Evolutionary conservation across 2,888 invertebrate species (phyloP).

Genomic region (Tetheella fluctuosa): DNA sequence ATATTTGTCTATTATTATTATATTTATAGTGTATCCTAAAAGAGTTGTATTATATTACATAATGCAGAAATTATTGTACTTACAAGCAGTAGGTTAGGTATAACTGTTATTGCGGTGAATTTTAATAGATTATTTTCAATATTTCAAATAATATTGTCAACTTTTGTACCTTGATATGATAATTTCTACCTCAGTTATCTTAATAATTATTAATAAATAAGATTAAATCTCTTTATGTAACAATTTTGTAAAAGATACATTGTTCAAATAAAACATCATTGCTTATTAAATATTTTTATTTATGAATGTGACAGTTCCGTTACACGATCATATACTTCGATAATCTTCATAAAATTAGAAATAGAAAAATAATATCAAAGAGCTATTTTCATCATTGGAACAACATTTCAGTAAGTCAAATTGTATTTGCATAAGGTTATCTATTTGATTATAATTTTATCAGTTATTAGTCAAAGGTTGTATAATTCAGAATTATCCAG

Average conservation of each 20-base stretch:
- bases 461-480: conserved; percentile 49
- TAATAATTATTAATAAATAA: neutral
- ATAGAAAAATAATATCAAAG: conserved; percentile 84
- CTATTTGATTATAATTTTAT: conserved; percentile 45
- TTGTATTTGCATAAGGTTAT: conserved; percentile 39
- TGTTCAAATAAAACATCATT: conserved; percentile 64
- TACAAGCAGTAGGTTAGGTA: neutral
- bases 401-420: conserved; percentile 68
- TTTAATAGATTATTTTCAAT: neutral
- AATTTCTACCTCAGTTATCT: conserved; percentile 11
- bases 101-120: conserved; percentile 4
- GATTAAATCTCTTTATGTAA: neutral
- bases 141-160: neutral
- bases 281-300: conserved; percentile 82
- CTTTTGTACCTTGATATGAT: conserved; percentile 4
- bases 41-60: neutral
- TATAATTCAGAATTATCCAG: conserved; percentile 28
- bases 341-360: conserved; percentile 82
- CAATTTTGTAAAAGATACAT: neutral
- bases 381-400: conserved; percentile 76
- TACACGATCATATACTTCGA: conserved; percentile 78
- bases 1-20: neutral
- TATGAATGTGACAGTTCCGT: conserved; percentile 78
- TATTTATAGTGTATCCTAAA: neutral
- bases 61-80: conserved; percentile 1